Conservation (phyloP, 30 jellyfish, hydroid and myxozoan genomes). For the Aurelia sp. region DNA sequence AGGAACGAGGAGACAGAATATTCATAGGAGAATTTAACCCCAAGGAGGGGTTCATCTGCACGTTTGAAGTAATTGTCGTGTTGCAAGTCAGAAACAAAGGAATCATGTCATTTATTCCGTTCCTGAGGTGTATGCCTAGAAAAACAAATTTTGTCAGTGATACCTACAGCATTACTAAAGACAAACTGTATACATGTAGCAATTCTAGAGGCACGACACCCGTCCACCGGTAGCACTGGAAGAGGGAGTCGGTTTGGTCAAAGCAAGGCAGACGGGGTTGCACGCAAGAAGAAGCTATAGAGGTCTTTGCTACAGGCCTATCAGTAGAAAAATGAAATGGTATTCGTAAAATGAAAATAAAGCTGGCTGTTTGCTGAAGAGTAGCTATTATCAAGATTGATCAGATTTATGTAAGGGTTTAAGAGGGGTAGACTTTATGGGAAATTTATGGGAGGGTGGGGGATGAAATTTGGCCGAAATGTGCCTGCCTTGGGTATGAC, state of each 20-base stretch:
- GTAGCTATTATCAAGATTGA: too few species aligned
- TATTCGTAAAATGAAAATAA: too few species aligned
- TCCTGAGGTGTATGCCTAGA: slow-evolving; percentile 47
- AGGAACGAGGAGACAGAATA: slow-evolving; percentile 28
- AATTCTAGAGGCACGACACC: slow-evolving; percentile 60
- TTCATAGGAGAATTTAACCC: slow-evolving; percentile 61
- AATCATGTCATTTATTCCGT: slow-evolving; percentile 35
- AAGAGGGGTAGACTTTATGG: too few species aligned
- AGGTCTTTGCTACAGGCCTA: too few species aligned
- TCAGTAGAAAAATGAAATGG: too few species aligned
- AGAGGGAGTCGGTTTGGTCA: neutral
- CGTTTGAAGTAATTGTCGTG: slow-evolving; percentile 59
- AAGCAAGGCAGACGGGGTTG: too few species aligned
- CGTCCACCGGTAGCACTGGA: slow-evolving; percentile 39
- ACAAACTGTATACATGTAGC: slow-evolving; percentile 62
- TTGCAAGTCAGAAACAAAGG: slow-evolving; percentile 13
- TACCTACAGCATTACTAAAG: slow-evolving; percentile 32
- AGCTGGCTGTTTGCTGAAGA: too few species aligned
- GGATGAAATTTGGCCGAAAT: too few species aligned
- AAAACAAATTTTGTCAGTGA: slow-evolving; percentile 29
- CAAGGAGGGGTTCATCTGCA: slow-evolving; percentile 65
- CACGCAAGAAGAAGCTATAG: too few species aligned
- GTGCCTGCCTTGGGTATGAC: too few species aligned
- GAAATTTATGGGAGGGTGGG: too few species aligned
- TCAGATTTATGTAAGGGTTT: too few species aligned